Percentiles rank a stretch among this genome's conserved stretches.
phyloP scores from a whole-genome alignment of 2,888 invertebrate genomes.

The Oxytorus armatus region DNA sequence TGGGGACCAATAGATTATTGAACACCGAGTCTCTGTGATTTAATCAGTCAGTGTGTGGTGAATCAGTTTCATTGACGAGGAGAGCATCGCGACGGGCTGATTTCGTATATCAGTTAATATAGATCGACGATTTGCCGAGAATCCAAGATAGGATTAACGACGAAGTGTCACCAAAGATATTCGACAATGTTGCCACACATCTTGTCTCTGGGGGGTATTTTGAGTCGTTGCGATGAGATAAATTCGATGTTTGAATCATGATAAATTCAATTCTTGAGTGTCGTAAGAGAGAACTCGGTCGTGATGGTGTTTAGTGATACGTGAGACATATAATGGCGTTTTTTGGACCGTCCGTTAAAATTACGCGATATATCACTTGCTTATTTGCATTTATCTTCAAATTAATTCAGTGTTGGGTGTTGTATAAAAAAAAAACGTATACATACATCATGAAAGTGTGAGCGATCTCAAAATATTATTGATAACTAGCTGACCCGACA shows the following conservation, averaged over 20 bases:
- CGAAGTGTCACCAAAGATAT: background rate
- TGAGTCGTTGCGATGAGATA: background rate
- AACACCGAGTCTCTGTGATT: conserved; percentile 70
- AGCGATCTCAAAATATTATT: too few relatives aligned
- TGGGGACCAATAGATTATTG: conserved; percentile 73
- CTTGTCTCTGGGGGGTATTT: background rate
- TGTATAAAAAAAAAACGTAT: background rate
- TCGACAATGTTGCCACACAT: background rate
- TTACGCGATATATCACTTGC: background rate
- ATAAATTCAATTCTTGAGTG: background rate
- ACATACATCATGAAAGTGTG: background rate
- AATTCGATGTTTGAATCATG: too few relatives aligned
- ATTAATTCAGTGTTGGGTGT: background rate
- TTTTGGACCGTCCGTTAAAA: background rate
- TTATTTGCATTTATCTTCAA: background rate
- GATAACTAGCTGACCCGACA: too few relatives aligned
- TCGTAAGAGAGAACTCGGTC: background rate
- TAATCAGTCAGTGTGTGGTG: too few relatives aligned
- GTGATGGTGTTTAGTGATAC: background rate
- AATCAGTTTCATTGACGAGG: conserved; percentile 67
- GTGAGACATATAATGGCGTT: background rate
- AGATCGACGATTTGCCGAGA: conserved; percentile 66
- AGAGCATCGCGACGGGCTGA: conserved; percentile 39
- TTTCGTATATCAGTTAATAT: conserved; percentile 62
- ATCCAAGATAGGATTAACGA: conserved; percentile 23